Percentiles rank a stretch among this genome's conserved stretches.
Evolutionary conservation across 1,140 invertebrate genomes (phyloP).

Genomic region (Ceratina japonica): DNA sequence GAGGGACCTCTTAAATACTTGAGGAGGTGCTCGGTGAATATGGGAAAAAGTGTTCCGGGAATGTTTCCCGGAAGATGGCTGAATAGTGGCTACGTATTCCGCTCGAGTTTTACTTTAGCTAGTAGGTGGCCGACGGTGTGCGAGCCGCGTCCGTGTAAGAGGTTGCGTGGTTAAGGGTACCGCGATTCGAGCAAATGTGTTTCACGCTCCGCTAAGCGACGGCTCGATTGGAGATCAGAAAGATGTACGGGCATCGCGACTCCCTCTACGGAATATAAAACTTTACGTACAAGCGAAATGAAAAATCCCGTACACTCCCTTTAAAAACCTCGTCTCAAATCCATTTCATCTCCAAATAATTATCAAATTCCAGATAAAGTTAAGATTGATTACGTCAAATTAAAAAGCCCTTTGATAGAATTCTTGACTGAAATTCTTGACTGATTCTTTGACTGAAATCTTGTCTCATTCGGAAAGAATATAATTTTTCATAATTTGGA

Average conservation of each 20-base stretch:
- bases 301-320: slow-evolving; percentile 61
- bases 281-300: slow-evolving; percentile 63
- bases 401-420: too few species aligned
- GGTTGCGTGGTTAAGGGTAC: slow-evolving; percentile 70
- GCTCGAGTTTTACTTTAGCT: slow-evolving; percentile 47
- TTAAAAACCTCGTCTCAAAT: neutral
- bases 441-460: too few species aligned
- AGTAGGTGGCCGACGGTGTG: neutral
- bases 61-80: slow-evolving; percentile 31
- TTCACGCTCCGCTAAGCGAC: slow-evolving; percentile 78
- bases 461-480: neutral
- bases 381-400: neutral
- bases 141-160: slow-evolving; percentile 48
- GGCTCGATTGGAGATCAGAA: slow-evolving; percentile 76
- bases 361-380: neutral
- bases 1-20: slow-evolving; percentile 8
- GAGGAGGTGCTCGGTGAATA: neutral
- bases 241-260: slow-evolving; percentile 69
- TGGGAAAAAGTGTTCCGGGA: slow-evolving; percentile 24
- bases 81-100: slow-evolving; percentile 40
- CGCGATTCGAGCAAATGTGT: slow-evolving; percentile 76
- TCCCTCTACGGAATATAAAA: slow-evolving; percentile 70
- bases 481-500: neutral
- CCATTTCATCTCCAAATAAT: too few species aligned
- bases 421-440: too few species aligned